These are phyloP conservation scores for Typhlichthys subterraneus DNA, from an alignment of 2,797 vertebrate genomes.

Conservation along the genomic window DNA sequence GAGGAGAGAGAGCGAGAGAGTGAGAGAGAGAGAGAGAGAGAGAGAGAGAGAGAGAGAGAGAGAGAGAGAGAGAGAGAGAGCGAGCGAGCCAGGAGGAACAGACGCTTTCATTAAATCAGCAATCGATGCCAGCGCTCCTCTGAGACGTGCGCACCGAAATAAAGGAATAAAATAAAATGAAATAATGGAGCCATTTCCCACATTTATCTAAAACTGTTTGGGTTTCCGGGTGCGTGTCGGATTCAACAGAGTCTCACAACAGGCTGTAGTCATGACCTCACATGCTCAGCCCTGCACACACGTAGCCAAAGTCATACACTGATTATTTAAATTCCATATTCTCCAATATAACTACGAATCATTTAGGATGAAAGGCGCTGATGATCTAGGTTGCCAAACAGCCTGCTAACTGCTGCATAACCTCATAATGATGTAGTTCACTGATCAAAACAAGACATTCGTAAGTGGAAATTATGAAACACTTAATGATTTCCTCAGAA, in stretches of 20 bases:
- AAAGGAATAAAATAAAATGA: slow-evolving; percentile 69
- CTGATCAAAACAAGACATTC: slow-evolving; percentile 64
- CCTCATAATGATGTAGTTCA: slow-evolving; percentile 50
- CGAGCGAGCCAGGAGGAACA: slow-evolving; percentile 55
- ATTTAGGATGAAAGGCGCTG: slow-evolving; percentile 43
- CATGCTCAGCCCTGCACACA: too few relatives aligned
- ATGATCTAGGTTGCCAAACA: slow-evolving; percentile 36
- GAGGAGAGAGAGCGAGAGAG: slow-evolving; percentile 34
- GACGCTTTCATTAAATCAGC: slow-evolving; percentile 80
- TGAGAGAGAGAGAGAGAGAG: slow-evolving; percentile 18
- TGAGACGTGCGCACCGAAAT: slow-evolving; percentile 59
- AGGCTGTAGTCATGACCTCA: slow-evolving; percentile 9
- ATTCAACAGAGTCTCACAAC: slow-evolving; percentile 35
- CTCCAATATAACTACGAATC: slow-evolving; percentile 19
- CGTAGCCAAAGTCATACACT: not conserved
- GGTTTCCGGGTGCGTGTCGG: slow-evolving; percentile 39
- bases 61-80: slow-evolving; percentile 31
- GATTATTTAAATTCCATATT: slow-evolving; percentile 30
- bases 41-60: slow-evolving; percentile 18
- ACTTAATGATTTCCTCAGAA: slow-evolving; percentile 59
- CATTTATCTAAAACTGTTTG: slow-evolving; percentile 60
- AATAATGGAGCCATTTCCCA: slow-evolving; percentile 66
- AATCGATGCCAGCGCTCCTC: slow-evolving; percentile 75
- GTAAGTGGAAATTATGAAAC: slow-evolving; percentile 67
- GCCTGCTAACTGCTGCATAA: slow-evolving; percentile 41